These are phyloP conservation scores for Diarsia mendica DNA, from an alignment of 2,888 invertebrate genomes.

Conservation along the genomic window DNA sequence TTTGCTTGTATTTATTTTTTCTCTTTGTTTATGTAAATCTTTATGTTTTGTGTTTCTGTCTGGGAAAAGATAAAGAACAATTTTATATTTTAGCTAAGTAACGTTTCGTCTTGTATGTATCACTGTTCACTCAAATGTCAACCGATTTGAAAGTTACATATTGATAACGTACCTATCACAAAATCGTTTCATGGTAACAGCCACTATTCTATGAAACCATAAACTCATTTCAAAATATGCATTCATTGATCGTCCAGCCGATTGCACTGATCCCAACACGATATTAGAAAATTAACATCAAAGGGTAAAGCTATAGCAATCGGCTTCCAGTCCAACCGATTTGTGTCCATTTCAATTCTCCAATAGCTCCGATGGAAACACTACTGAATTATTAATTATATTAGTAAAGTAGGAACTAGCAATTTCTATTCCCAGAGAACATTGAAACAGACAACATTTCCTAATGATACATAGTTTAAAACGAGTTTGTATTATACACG, in stretches of 20 bases:
- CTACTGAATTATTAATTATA: conserved; percentile 58
- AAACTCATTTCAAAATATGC: conserved; percentile 50
- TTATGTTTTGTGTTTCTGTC: conserved; percentile 31
- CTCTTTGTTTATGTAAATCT: conserved; percentile 15
- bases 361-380: conserved; percentile 24
- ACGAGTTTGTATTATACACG: conserved; percentile 27
- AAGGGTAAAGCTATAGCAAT: conserved; percentile 50
- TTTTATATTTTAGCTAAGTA: not conserved
- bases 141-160: not conserved
- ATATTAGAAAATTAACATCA: conserved; percentile 61
- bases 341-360: conserved; percentile 54
- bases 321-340: conserved; percentile 36
- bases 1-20: conserved; percentile 16
- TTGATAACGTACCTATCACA: not conserved
- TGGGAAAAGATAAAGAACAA: not conserved
- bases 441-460: conserved; percentile 37
- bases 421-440: conserved; percentile 32
- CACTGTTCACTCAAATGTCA: not conserved
- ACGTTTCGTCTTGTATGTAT: not conserved
- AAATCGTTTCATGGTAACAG: conserved; percentile 22
- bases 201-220: conserved; percentile 42
- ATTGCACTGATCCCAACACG: conserved; percentile 54
- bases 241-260: conserved; percentile 52
- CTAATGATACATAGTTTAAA: conserved; percentile 45
- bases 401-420: conserved; percentile 12